Percentiles rank a stretch among this genome's conserved stretches.
These are phyloP conservation scores for Eremobia ochroleuca DNA, from an alignment of 2,888 invertebrate species.

Conservation along the genomic window DNA sequence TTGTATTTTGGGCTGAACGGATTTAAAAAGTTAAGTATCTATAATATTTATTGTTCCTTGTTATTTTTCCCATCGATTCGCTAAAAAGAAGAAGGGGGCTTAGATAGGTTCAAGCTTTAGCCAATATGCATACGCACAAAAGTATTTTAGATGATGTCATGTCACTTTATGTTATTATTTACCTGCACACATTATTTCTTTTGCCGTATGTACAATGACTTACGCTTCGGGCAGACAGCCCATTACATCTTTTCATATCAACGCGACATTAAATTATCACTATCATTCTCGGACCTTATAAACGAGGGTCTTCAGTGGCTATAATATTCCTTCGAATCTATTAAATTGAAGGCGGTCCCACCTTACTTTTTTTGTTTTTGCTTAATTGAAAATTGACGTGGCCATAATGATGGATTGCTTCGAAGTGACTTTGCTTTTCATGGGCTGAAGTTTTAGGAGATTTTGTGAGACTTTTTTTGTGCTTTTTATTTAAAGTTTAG, in stretches of 20 bases:
- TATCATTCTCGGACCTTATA: constrained; percentile 40
- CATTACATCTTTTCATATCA: constrained; percentile 59
- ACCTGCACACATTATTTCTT: constrained; percentile 14
- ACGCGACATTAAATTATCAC: constrained; percentile 44
- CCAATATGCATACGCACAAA: too few relatives aligned
- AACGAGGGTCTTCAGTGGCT: constrained; percentile 31
- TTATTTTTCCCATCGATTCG: not conserved
- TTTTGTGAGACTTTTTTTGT: constrained; percentile 15
- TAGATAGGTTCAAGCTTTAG: too few relatives aligned
- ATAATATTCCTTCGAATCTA: constrained; percentile 39
- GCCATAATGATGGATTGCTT: constrained; percentile 69
- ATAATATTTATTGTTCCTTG: not conserved
- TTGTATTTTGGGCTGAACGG: too few relatives aligned
- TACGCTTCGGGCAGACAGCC: constrained; percentile 47
- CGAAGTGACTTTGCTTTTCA: constrained; percentile 64
- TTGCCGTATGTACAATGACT: constrained; percentile 36
- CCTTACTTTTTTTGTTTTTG: constrained; percentile 67
- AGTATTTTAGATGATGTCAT: not conserved
- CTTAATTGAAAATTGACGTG: constrained; percentile 74
- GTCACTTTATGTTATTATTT: not conserved
- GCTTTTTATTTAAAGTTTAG: not conserved
- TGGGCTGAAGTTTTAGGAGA: constrained; percentile 17
- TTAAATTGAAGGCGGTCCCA: constrained; percentile 35
- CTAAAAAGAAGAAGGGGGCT: not conserved
- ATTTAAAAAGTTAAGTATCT: not conserved